phyloP scores from a whole-genome alignment of 2,113 vertebrate genomes.

The Ceratotherium simum region DNA sequence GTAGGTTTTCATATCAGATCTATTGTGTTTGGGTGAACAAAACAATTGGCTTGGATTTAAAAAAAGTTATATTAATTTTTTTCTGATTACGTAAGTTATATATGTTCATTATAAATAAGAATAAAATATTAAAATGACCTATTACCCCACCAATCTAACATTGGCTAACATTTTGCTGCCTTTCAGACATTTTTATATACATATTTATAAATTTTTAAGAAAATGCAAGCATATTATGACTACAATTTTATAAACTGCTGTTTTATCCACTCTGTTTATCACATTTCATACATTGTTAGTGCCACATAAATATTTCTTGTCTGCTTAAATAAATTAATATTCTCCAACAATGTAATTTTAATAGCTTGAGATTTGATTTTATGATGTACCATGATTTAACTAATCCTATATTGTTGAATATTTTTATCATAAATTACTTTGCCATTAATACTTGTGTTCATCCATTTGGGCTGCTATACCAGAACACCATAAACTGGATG shows the following conservation, averaged over 20 bases:
- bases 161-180: neutral
- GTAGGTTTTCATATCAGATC: neutral
- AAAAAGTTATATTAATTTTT: neutral
- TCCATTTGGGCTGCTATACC: neutral
- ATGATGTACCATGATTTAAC: neutral
- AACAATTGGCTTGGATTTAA: neutral
- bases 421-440: slow-evolving; percentile 15
- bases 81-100: neutral
- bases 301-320: slow-evolving; percentile 26
- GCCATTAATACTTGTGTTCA: neutral
- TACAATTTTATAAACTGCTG: neutral
- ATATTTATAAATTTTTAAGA: neutral
- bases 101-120: neutral
- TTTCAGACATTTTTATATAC: neutral
- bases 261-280: neutral
- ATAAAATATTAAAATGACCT: neutral
- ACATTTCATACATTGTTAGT: neutral
- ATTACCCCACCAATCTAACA: neutral
- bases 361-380: neutral
- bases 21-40: neutral
- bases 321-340: neutral
- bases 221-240: neutral
- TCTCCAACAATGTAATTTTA: slow-evolving; percentile 1
- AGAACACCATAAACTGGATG: neutral
- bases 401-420: neutral